Percentiles rank a stretch among this genome's conserved stretches.
Conservation (phyloP, 2,113 vertebrate genomes). For the Malurus melanocephalus region DNA sequence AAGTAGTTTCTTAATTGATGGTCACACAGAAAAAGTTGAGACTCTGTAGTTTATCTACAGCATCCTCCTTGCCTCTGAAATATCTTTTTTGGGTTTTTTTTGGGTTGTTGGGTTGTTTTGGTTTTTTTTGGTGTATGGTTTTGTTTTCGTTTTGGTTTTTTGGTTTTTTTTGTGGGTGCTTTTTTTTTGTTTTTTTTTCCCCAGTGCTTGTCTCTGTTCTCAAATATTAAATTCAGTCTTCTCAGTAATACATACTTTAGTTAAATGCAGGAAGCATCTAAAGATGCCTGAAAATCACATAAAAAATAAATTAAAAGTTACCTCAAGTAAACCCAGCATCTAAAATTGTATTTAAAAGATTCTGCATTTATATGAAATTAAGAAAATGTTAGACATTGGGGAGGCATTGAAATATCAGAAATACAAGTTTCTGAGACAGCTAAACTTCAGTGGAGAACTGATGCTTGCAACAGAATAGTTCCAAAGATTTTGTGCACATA, state of each 20-base stretch:
- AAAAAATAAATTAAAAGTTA: neutral
- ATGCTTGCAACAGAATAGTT: neutral
- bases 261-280: neutral
- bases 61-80: neutral
- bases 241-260: neutral
- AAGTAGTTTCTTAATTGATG: neutral
- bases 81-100: neutral
- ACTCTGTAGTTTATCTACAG: neutral
- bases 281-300: neutral
- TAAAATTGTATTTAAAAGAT: neutral
- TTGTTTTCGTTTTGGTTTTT: neutral
- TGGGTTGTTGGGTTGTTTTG: neutral
- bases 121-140: no score
- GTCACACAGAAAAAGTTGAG: neutral
- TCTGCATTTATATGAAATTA: neutral
- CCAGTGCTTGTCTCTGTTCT: neutral
- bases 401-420: neutral
- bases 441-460: neutral
- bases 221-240: neutral
- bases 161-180: no score
- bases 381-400: neutral
- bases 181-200: neutral
- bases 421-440: neutral
- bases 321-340: neutral
- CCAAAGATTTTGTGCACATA: neutral